phyloP scores from a whole-genome alignment of 2,113 vertebrate genomes.

The Lycaon pictus region DNA sequence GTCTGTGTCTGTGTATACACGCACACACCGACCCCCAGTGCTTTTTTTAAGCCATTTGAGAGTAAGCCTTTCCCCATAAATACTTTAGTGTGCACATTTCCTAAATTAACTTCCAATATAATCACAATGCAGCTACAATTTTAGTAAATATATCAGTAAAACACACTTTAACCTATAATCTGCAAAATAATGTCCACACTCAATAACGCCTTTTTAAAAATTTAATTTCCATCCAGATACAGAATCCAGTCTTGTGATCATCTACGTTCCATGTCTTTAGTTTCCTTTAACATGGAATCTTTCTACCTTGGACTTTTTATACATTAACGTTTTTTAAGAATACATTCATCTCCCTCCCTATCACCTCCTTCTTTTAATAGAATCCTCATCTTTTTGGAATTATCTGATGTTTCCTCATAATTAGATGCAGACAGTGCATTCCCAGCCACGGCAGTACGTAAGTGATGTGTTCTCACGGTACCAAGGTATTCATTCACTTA shows the following conservation, averaged over 20 bases:
- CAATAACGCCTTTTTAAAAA: neutral
- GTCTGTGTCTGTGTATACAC: too few species aligned
- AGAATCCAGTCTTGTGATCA: neutral
- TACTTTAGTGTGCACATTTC: neutral
- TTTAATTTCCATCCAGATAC: neutral
- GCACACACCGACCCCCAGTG: neutral
- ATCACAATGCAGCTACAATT: neutral
- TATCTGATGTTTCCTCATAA: neutral
- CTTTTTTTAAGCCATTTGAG: neutral
- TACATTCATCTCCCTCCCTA: neutral
- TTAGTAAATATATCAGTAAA: neutral
- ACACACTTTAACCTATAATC: neutral
- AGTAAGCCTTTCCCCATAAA: slow-evolving; percentile 14
- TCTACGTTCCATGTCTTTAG: neutral
- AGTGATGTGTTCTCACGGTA: neutral
- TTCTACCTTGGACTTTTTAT: neutral
- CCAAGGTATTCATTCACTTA: neutral
- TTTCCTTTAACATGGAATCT: neutral
- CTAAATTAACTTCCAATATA: neutral
- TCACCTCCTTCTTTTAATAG: neutral
- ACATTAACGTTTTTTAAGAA: slow-evolving; percentile 3
- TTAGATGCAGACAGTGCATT: neutral
- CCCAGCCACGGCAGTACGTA: neutral
- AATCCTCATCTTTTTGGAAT: neutral
- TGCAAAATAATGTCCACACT: neutral